A percentile compares a stretch with the other conserved stretches of the same genome.
Evolutionary conservation across 1,140 invertebrate genomes (phyloP).

Genomic region (Berghia stephanieae): DNA sequence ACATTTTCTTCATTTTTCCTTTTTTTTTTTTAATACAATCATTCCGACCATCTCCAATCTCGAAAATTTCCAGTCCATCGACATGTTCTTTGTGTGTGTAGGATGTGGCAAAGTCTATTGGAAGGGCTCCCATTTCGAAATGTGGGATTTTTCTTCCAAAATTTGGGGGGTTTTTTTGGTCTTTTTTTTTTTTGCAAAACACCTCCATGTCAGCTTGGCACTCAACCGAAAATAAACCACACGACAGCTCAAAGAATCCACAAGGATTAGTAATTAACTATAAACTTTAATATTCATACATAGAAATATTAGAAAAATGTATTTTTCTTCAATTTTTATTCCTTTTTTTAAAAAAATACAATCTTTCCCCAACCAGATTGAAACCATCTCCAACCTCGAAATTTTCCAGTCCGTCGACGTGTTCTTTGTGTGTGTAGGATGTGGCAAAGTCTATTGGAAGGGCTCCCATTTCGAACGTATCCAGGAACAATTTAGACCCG

Average conservation of each 20-base stretch:
- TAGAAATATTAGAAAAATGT: too few relatives aligned
- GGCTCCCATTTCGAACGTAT: constrained; percentile 73
- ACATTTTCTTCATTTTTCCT: background rate
- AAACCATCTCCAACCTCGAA: constrained; percentile 63
- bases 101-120: constrained; percentile 76
- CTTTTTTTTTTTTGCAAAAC: too few relatives aligned
- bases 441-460: constrained; percentile 77
- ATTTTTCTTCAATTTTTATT: too few relatives aligned
- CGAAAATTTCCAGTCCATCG: constrained; percentile 66
- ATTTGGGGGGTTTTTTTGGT: too few relatives aligned
- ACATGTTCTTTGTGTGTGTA: constrained; percentile 73
- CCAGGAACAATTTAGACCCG: too few relatives aligned
- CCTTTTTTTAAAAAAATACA: background rate
- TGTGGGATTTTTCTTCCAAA: too few relatives aligned
- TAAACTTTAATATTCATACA: too few relatives aligned
- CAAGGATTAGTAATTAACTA: too few relatives aligned
- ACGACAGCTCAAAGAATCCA: too few relatives aligned
- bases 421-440: constrained; percentile 74
- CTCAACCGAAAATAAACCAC: too few relatives aligned
- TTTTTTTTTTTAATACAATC: background rate
- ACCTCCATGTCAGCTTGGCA: too few relatives aligned
- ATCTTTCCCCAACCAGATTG: too few relatives aligned
- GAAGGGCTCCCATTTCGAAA: constrained; percentile 73
- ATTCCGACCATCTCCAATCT: constrained; percentile 63
- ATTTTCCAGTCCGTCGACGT: constrained; percentile 67